These are phyloP conservation scores for Microtus richardsoni DNA, from an alignment of 2,113 vertebrate species.

Conservation along the genomic window DNA sequence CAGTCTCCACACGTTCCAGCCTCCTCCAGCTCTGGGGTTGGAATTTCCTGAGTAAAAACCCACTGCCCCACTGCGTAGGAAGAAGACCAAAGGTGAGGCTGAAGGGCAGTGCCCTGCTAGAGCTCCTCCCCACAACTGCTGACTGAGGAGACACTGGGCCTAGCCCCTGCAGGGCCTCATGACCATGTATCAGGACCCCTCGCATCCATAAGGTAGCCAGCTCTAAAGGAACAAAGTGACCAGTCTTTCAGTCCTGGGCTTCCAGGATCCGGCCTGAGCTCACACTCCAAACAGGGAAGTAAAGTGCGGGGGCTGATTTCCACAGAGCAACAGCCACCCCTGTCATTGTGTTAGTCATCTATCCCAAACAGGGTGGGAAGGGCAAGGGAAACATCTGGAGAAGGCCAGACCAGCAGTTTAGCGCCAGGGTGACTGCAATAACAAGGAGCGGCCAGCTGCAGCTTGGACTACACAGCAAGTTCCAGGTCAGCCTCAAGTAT, in stretches of 20 bases:
- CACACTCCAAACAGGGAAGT: not conserved
- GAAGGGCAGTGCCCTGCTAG: not conserved
- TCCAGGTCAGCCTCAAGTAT: not conserved
- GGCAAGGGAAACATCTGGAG: constrained; percentile 74
- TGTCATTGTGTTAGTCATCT: constrained; percentile 51
- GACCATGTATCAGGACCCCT: not conserved
- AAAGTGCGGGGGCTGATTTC: not conserved
- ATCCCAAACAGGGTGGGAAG: not conserved
- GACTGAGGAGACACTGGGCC: not conserved
- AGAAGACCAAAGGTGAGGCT: not conserved
- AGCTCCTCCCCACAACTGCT: not conserved
- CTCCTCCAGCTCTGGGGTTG: not conserved
- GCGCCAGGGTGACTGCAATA: not conserved
- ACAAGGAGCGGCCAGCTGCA: not conserved
- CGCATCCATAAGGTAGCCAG: not conserved
- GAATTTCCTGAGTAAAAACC: not conserved
- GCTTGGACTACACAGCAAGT: not conserved
- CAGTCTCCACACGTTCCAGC: not conserved
- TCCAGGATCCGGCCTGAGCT: not conserved
- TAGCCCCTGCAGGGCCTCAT: not conserved
- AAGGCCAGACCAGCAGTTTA: constrained; percentile 3
- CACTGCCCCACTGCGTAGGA: not conserved
- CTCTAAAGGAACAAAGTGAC: not conserved
- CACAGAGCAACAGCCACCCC: not conserved
- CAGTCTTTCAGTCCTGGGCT: not conserved